Percentiles rank a stretch among this genome's conserved stretches.
Evolutionary conservation across 2,888 invertebrate species (phyloP).

Genomic region (Augiades crinisus): DNA sequence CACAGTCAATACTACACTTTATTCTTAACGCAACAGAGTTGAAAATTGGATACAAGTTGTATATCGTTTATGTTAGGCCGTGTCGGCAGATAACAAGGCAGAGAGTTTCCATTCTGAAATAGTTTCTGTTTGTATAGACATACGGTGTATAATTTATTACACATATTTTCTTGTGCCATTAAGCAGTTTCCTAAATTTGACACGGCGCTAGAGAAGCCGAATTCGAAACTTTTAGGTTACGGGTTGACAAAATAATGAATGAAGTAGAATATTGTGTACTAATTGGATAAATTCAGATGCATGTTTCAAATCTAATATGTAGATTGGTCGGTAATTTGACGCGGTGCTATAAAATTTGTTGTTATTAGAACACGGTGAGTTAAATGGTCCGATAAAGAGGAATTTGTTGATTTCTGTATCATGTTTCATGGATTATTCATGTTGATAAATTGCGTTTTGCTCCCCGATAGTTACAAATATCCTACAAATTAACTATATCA

Average conservation of each 20-base stretch:
- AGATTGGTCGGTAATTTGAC: constrained; percentile 3
- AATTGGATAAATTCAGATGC: constrained; percentile 6
- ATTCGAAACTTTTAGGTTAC: constrained; percentile 49
- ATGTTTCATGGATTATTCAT: background rate
- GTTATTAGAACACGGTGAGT: background rate
- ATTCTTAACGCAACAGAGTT: constrained; percentile 27
- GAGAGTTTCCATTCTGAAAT: constrained; percentile 40
- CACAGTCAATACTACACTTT: constrained; percentile 38
- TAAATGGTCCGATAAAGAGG: background rate
- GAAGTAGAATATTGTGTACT: constrained; percentile 28
- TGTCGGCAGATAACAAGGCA: constrained; percentile 63
- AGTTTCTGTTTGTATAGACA: constrained; percentile 34
- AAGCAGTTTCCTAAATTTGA: constrained; percentile 69
- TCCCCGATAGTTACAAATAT: too few species aligned
- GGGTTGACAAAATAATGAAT: constrained; percentile 36
- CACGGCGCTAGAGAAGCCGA: constrained; percentile 55
- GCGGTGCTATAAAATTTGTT: background rate
- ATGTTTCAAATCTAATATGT: background rate
- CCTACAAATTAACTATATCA: too few species aligned
- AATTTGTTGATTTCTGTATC: background rate
- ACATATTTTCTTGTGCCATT: constrained; percentile 45
- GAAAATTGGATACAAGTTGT: constrained; percentile 34
- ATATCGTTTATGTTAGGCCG: constrained; percentile 53
- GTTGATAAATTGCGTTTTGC: background rate
- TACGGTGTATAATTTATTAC: constrained; percentile 36